Evolutionary conservation across 2,113 vertebrate genomes (phyloP), one percentile per base, ranked within the genome.

Genomic region (Anhinga rufa): DNA sequence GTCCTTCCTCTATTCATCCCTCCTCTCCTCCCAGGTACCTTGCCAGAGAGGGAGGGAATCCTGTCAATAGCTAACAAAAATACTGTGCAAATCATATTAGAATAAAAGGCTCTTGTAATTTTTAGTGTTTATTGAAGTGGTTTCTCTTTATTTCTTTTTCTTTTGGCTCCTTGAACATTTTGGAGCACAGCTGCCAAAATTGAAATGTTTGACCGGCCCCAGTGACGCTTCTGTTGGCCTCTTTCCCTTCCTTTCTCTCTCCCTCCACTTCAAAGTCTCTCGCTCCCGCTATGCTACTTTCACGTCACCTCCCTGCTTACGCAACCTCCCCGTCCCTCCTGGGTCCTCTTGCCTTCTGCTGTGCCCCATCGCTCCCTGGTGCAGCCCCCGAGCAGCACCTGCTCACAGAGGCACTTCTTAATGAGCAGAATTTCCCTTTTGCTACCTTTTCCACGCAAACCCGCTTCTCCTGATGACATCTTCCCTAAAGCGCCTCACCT

Each of bases 11-110:
- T 85, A 72, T 91, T 94, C 96, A 93, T 89, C 88, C 58, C 70
- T 34, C 40, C 40, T 78, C 86, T 82, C 57, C 88, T 94, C 86
- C 95, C 95, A 96, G 95, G 94, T 96, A 94, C 74, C 86, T 93
- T 2, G 74, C 95, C 92, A 92, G 95, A 88, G 92, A 96, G 58
- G 97, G 97, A 96, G 95, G 96, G 77, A 90, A 92, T 91, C 83
- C 94, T 96, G 96, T 97, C 96, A 96, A 15, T 55, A 4, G 7
- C 78, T 87, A 85, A 94, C 94, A 96, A 86, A 95, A 97, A 93
- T 92, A 93, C 92, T 57, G 69, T 94, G 94, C 88, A 95, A 97
- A 97, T 96, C 97, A 82, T 94, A 94, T 94, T 93, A 91, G 86
- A 94, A 42, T 87, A 82, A 97, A 97, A 95, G 92, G 83, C 83